Evolutionary conservation across 2,888 invertebrate genomes (phyloP), one percentile per base, ranked within the genome.

Genomic region (Stenodema calcarata): DNA sequence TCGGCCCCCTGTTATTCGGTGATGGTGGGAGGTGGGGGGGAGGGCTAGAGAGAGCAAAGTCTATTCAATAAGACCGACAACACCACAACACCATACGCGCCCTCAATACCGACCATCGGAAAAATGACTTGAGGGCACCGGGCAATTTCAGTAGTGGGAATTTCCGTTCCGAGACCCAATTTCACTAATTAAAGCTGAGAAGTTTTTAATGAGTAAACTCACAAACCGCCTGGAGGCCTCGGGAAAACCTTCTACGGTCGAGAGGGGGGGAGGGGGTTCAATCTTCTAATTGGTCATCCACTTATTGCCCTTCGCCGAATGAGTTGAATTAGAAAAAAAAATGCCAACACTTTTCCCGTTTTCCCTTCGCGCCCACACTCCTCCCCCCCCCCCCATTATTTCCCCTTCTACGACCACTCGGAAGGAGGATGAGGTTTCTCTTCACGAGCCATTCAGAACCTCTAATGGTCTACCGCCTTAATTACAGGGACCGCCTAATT

Each of bases 221-320:
- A 75, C 35, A 80, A 80, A 54, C 28, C 80, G 50, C 80, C 80
- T 54, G 9, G 78, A 80, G 54, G 80, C 27, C 30, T 35, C 4
- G 16, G 50, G 14, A 35, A 54, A 27, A 44, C 35, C 47, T n/a
- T 44, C 44, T 28, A 42, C 18, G 27, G 78, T 35, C 35, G n/a
- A n/a, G n/a, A n/a, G n/a, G n/a, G n/a, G n/a, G n/a, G n/a, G n/a
- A n/a, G n/a, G n/a, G 3, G 28, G 82, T 69, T 42, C 84, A 84
- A 84, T 84, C 84, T 84, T 75, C 84, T 84, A 84, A 84, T 84
- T 84, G 84, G 84, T 84, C 84, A 84, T 84, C 75, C 73, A 84
- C 84, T 84, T 84, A 84, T 84, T 84, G 84, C 84, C n/a, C 47
- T 80, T 73, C 47, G n/a, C 75, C 42, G 47, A 84, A 73, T 44